Percentiles rank a stretch among this genome's conserved stretches.
phyloP scores from a whole-genome alignment of 2,797 vertebrate genomes.

The Tadarida brasiliensis region DNA sequence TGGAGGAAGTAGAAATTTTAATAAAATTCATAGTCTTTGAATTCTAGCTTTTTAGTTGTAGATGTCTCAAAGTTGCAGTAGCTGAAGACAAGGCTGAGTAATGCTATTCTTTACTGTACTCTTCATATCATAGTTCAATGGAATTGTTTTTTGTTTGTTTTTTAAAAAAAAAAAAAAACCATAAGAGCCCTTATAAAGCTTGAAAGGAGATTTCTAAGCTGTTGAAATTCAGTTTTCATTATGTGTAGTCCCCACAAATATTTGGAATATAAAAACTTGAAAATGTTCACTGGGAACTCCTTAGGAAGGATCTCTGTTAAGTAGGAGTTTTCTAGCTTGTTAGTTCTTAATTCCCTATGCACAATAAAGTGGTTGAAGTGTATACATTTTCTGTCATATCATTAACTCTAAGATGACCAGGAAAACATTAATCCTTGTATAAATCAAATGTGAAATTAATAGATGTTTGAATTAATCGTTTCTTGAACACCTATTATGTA shows the following conservation, averaged over 20 bases:
- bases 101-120: not conserved
- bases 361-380: constrained; percentile 13
- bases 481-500: constrained; percentile 8
- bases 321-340: not conserved
- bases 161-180: not conserved
- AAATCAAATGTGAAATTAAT: constrained; percentile 49
- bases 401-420: constrained; percentile 39
- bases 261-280: constrained; percentile 10
- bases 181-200: not conserved
- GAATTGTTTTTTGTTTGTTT: not conserved
- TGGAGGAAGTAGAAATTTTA: constrained; percentile 27
- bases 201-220: constrained; percentile 40
- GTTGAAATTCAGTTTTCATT: constrained; percentile 1
- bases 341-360: constrained; percentile 37
- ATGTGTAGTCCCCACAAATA: not conserved
- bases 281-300: not conserved
- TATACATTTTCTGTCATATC: constrained; percentile 39
- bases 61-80: constrained; percentile 14
- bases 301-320: not conserved
- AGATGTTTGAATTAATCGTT: constrained; percentile 33
- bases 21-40: not conserved
- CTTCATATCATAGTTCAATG: not conserved
- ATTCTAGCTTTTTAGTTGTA: constrained; percentile 9
- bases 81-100: not conserved
- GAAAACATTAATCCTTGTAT: not conserved